Conservation (phyloP, 2,797 vertebrate species). For the Poeciliopsis infans region DNA sequence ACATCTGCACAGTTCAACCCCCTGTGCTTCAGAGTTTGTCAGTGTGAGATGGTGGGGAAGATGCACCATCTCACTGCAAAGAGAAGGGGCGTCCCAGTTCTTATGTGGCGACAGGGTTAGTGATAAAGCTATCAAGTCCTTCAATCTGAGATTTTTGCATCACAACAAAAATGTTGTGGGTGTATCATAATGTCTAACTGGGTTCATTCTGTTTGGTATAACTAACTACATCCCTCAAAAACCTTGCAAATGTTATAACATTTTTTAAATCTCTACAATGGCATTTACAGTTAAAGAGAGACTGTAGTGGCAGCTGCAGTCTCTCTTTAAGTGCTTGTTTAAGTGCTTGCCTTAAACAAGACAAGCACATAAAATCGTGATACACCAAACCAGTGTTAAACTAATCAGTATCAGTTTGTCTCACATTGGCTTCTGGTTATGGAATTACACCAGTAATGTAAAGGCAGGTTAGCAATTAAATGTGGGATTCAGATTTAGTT, state of each 20-base stretch:
- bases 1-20: neutral
- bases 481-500: neutral
- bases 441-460: neutral
- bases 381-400: neutral
- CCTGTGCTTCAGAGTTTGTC: neutral
- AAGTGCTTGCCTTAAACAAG: neutral
- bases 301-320: neutral
- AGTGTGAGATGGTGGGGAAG: neutral
- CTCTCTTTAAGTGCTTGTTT: no score
- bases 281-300: neutral
- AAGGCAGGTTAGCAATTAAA: neutral
- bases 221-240: neutral
- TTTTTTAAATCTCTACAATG: neutral
- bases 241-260: neutral
- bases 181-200: neutral
- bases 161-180: neutral
- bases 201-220: neutral
- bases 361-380: neutral
- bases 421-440: neutral
- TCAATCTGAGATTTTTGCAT: neutral
- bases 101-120: neutral
- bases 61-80: neutral
- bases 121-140: neutral
- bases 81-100: neutral
- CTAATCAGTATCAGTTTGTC: neutral